phyloP scores from a whole-genome alignment of 2,113 vertebrate species.

The Cranoglanis bouderius region DNA sequence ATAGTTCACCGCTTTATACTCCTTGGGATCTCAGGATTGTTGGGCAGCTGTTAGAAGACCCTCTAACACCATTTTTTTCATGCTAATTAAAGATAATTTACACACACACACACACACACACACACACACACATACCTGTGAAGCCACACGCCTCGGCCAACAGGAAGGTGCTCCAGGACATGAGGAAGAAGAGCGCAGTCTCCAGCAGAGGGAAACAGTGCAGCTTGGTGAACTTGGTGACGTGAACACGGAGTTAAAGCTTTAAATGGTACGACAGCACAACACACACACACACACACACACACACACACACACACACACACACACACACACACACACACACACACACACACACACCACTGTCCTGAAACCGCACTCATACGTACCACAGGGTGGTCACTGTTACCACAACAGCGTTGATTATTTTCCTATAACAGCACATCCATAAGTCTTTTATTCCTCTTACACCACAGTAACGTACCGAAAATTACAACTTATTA shows the following conservation, averaged over 20 bases:
- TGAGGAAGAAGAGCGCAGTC: slow-evolving; percentile 96
- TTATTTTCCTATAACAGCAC: neutral
- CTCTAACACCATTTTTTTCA: no score
- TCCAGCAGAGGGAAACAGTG: slow-evolving; percentile 98
- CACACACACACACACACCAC: neutral
- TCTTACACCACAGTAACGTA: neutral
- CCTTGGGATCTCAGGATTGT: no score
- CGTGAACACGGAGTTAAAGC: slow-evolving; percentile 82
- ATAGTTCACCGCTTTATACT: no score
- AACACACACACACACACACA: neutral
- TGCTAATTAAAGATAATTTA: neutral
- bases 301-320: neutral
- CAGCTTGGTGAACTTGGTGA: slow-evolving; percentile 98
- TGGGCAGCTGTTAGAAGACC: no score
- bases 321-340: neutral
- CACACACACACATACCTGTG: slow-evolving; percentile 79
- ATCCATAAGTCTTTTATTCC: no score
- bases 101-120: neutral
- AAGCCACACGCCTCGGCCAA: slow-evolving; percentile 96
- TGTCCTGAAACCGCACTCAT: neutral
- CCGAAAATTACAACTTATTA: neutral
- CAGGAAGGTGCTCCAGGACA: slow-evolving; percentile 99
- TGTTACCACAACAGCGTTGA: neutral
- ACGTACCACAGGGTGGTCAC: no score
- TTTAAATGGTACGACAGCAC: neutral